phyloP scores from a whole-genome alignment of 2,113 vertebrate species.

The Epinephelus fuscoguttatus region DNA sequence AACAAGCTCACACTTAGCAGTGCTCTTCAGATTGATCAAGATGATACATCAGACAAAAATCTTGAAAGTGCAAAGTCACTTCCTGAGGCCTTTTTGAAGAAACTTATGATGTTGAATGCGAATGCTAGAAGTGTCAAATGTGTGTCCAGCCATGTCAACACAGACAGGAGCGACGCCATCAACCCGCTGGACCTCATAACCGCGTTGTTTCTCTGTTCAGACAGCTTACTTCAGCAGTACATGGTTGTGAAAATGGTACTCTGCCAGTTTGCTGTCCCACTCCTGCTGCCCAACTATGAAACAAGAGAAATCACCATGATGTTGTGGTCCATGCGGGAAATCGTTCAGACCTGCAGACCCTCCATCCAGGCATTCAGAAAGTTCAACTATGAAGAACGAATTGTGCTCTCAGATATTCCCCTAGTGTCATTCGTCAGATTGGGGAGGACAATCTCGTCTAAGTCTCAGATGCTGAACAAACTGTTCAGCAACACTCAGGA shows the following conservation, averaged over 20 bases:
- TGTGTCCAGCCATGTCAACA: neutral
- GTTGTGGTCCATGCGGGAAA: constrained; percentile 78
- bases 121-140: constrained; percentile 54
- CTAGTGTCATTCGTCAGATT: constrained; percentile 85
- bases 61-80: constrained; percentile 27
- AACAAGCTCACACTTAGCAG: constrained; percentile 52
- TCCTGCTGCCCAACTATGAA: constrained; percentile 80
- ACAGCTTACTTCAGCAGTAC: constrained; percentile 77
- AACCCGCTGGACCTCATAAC: constrained; percentile 83
- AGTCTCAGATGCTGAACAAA: constrained; percentile 81
- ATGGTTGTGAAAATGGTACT: constrained; percentile 80
- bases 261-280: constrained; percentile 83
- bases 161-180: constrained; percentile 23
- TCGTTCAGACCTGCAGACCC: constrained; percentile 64
- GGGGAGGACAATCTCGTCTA: constrained; percentile 73
- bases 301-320: constrained; percentile 75
- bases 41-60: constrained; percentile 16
- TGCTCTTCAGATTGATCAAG: constrained; percentile 49
- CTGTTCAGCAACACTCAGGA: constrained; percentile 73
- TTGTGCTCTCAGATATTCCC: constrained; percentile 69
- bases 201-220: constrained; percentile 81
- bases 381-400: constrained; percentile 43
- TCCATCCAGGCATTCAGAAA: constrained; percentile 31
- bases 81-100: constrained; percentile 49
- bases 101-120: constrained; percentile 54